Percentiles rank a stretch among this genome's conserved stretches.
Conservation (phyloP, 2,113 vertebrate species). For the Gasterosteus aculeatus region DNA sequence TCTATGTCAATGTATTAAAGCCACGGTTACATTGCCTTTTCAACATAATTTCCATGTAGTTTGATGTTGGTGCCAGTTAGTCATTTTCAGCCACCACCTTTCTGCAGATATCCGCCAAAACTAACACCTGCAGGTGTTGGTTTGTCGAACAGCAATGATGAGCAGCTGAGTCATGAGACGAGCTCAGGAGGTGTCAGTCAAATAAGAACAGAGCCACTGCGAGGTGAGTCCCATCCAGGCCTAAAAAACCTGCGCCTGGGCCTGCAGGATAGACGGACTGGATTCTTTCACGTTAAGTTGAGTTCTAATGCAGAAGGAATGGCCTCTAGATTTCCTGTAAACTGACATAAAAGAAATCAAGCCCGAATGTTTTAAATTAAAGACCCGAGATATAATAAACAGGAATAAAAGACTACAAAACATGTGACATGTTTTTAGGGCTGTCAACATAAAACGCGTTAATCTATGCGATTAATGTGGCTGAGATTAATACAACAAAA, state of each 20-base stretch:
- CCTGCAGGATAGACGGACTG: conserved; percentile 36
- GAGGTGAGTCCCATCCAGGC: conserved; percentile 13
- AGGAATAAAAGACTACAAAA: neutral
- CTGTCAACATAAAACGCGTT: too few species aligned
- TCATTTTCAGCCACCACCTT: conserved; percentile 1
- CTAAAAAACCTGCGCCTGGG: conserved; percentile 30
- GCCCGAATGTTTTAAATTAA: neutral
- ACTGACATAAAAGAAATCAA: neutral
- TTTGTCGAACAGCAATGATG: conserved; percentile 33
- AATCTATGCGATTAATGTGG: too few species aligned
- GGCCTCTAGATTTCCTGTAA: neutral
- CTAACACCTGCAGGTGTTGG: conserved; percentile 25
- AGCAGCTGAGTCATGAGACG: conserved; percentile 21
- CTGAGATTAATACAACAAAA: too few species aligned
- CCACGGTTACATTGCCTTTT: neutral
- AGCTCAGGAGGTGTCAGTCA: conserved; percentile 42
- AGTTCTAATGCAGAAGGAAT: neutral
- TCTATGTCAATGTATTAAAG: neutral
- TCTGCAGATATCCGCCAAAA: conserved; percentile 42
- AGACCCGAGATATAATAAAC: neutral
- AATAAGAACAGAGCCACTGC: conserved; percentile 12
- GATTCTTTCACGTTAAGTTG: too few species aligned
- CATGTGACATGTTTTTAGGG: neutral
- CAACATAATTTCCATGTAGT: neutral
- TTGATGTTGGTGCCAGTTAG: neutral